These are phyloP conservation scores for Pao palembangensis DNA, from an alignment of 2,113 vertebrate species.

Conservation along the genomic window DNA sequence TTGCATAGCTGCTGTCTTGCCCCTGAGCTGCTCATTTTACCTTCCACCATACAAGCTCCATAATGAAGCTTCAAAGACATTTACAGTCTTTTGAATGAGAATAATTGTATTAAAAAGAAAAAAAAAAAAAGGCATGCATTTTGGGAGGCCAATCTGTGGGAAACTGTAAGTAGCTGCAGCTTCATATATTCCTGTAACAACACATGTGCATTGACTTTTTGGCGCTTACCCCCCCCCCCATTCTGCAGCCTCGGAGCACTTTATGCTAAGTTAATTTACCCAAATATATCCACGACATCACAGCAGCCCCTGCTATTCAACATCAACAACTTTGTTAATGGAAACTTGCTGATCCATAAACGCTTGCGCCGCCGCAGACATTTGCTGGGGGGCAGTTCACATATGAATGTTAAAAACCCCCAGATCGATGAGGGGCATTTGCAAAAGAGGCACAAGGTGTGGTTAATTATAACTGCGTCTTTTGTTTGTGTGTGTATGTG, in stretches of 20 bases:
- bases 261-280: conserved; percentile 82
- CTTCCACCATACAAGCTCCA: neutral
- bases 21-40: conserved; percentile 76
- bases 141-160: conserved; percentile 24
- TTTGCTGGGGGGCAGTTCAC: conserved; percentile 88
- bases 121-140: neutral
- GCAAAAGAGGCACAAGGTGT: conserved; percentile 92
- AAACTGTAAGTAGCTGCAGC: conserved; percentile 37
- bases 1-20: conserved; percentile 66
- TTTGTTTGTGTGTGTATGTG: conserved; percentile 18
- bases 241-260: conserved; percentile 67
- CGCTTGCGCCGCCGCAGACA: conserved; percentile 74
- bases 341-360: conserved; percentile 97
- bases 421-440: conserved; percentile 95
- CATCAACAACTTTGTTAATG: conserved; percentile 90
- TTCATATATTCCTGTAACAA: conserved; percentile 20
- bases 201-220: conserved; percentile 63
- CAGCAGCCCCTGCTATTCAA: conserved; percentile 52
- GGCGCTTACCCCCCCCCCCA: conserved; percentile 39
- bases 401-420: conserved; percentile 85
- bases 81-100: conserved; percentile 3
- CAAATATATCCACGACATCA: conserved; percentile 76
- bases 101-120: conserved; percentile 8
- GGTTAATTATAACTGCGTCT: conserved; percentile 93
- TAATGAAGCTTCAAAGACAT: conserved; percentile 39